These are phyloP conservation scores for Diabrotica virgifera DNA, from an alignment of 1,140 invertebrate species.

Conservation along the genomic window DNA sequence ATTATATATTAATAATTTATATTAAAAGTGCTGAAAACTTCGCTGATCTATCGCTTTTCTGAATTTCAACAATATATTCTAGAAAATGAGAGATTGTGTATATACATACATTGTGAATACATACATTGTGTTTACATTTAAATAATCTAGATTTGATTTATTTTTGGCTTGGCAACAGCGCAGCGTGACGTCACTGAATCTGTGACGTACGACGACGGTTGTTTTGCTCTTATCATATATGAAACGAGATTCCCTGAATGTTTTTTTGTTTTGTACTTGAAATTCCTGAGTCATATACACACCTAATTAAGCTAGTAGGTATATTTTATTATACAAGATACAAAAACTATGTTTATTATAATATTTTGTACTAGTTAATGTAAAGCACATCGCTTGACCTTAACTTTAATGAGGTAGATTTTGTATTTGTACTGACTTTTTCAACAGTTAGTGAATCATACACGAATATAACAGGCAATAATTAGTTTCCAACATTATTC, in stretches of 20 bases:
- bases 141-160: too few species aligned
- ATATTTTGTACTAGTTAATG: conserved; percentile 35
- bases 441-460: conserved; percentile 20
- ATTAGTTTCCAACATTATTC: conserved; percentile 28
- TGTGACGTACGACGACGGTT: too few species aligned
- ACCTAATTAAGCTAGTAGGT: conserved; percentile 36
- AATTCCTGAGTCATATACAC: conserved; percentile 36
- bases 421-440: conserved; percentile 40
- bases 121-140: too few species aligned
- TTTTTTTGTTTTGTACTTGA: conserved; percentile 30
- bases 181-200: too few species aligned
- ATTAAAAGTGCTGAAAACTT: too few species aligned
- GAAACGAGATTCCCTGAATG: conserved; percentile 27
- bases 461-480: conserved; percentile 36
- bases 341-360: conserved; percentile 29
- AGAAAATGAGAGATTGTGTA: too few species aligned
- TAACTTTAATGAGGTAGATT: conserved; percentile 39
- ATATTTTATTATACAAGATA: conserved; percentile 27
- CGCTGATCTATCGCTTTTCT: too few species aligned
- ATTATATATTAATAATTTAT: too few species aligned
- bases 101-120: too few species aligned
- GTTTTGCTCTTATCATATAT: not conserved
- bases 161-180: too few species aligned
- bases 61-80: too few species aligned
- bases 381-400: conserved; percentile 25